Conservation (phyloP, 1,140 invertebrate genomes). For the Subanguina moxae region DNA sequence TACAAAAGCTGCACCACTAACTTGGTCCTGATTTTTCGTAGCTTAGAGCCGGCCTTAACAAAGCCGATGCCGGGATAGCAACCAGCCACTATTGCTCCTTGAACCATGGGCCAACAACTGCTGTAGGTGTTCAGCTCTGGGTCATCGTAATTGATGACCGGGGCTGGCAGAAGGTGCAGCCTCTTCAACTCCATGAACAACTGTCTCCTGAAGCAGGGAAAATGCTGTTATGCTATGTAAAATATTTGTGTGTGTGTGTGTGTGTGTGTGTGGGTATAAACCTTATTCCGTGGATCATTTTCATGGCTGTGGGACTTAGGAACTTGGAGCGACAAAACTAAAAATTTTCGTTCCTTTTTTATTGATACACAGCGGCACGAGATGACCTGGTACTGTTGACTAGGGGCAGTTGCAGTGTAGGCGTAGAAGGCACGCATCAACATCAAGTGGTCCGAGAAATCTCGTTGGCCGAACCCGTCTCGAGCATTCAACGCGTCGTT, state of each 20-base stretch:
- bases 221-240: no score
- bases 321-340: constrained; percentile 76
- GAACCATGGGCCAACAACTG: constrained; percentile 55
- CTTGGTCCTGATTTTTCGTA: constrained; percentile 51
- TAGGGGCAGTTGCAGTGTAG: constrained; percentile 16
- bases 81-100: constrained; percentile 57
- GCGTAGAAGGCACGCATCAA: constrained; percentile 78
- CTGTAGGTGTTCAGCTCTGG: constrained; percentile 37
- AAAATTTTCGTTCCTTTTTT: no score
- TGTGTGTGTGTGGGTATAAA: constrained; percentile 59
- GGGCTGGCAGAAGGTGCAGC: constrained; percentile 33
- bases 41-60: constrained; percentile 35
- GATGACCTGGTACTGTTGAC: constrained; percentile 59
- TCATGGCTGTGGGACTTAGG: constrained; percentile 77
- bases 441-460: constrained; percentile 85
- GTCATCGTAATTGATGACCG: constrained; percentile 28
- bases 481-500: constrained; percentile 64
- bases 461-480: constrained; percentile 71
- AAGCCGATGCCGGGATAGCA: constrained; percentile 56
- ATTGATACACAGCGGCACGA: no score
- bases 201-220: constrained; percentile 31
- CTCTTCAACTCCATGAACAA: constrained; percentile 47
- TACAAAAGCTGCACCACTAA: constrained; percentile 5
- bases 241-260: not conserved
- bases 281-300: constrained; percentile 71